A percentile compares a stretch with the other conserved stretches of the same genome.
Evolutionary conservation across 1,140 invertebrate genomes (phyloP).

Genomic region (Sarcophaga bullata): DNA sequence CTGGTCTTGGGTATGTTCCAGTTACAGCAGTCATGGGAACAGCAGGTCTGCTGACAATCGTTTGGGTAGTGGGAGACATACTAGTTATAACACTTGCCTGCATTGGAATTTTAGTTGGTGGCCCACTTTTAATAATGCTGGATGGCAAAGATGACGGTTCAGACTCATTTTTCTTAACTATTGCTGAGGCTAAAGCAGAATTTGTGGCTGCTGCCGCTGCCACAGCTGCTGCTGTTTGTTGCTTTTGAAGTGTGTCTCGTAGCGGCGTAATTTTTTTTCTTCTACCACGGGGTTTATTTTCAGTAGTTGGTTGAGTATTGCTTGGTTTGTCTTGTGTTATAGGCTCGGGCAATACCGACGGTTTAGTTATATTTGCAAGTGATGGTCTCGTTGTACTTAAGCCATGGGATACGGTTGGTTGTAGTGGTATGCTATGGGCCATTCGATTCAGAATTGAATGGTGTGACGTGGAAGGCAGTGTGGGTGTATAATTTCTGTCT

Average conservation of each 20-base stretch:
- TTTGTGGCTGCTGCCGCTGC: slow-evolving; percentile 53
- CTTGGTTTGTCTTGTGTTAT: not conserved
- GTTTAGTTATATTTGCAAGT: not conserved
- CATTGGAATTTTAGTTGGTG: slow-evolving; percentile 39
- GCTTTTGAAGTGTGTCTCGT: slow-evolving; percentile 58
- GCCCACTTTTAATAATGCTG: slow-evolving; percentile 65
- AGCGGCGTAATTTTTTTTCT: slow-evolving; percentile 63
- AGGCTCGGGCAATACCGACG: slow-evolving; percentile 11
- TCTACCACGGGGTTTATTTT: slow-evolving; percentile 56
- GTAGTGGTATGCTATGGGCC: slow-evolving; percentile 20
- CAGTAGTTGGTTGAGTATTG: slow-evolving; percentile 23
- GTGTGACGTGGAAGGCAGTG: slow-evolving; percentile 48
- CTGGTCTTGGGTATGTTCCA: slow-evolving; percentile 35
- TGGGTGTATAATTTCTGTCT: slow-evolving; percentile 49
- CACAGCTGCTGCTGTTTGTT: slow-evolving; percentile 62
- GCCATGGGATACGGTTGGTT: not conserved
- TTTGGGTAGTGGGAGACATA: slow-evolving; percentile 67
- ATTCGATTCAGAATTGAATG: slow-evolving; percentile 44
- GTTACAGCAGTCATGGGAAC: slow-evolving; percentile 49
- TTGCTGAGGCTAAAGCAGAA: slow-evolving; percentile 40
- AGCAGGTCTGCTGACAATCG: slow-evolving; percentile 62
- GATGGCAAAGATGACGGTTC: slow-evolving; percentile 52
- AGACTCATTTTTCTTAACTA: not conserved
- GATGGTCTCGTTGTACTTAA: not conserved
- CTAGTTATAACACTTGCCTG: slow-evolving; percentile 73